These are phyloP conservation scores for Zonotrichia leucophrys DNA, from an alignment of 2,113 vertebrate species.

Conservation along the genomic window DNA sequence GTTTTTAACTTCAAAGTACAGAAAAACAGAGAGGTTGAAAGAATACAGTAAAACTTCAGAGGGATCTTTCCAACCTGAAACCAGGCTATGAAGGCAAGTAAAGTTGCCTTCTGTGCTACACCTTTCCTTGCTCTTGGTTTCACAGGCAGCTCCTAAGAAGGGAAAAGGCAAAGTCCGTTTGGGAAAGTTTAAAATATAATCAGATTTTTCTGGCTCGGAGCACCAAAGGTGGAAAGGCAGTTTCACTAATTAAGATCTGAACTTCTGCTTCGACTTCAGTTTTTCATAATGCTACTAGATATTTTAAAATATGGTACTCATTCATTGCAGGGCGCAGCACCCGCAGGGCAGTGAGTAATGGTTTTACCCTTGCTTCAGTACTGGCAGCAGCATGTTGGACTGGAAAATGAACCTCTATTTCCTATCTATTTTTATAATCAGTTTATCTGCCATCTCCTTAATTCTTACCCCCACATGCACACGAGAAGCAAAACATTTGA, in stretches of 20 bases:
- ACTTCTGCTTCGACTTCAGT: not conserved
- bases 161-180: not conserved
- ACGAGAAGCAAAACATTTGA: slow-evolving; percentile 13
- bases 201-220: slow-evolving; percentile 4
- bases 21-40: slow-evolving; percentile 24
- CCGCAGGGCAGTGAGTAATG: slow-evolving; percentile 64
- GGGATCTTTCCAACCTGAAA: not conserved
- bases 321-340: slow-evolving; percentile 37
- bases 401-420: slow-evolving; percentile 50
- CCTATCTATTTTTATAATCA: slow-evolving; percentile 57
- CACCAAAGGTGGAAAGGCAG: not conserved
- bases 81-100: not conserved
- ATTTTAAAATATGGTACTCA: slow-evolving; percentile 36
- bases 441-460: slow-evolving; percentile 42
- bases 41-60: not conserved
- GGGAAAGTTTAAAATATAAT: not conserved
- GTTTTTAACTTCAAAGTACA: slow-evolving; percentile 47
- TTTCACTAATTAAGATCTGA: slow-evolving; percentile 53
- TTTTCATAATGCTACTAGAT: slow-evolving; percentile 28
- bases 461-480: not conserved
- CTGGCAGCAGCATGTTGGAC: slow-evolving; percentile 58
- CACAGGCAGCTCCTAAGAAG: not conserved
- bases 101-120: not conserved
- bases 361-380: slow-evolving; percentile 43
- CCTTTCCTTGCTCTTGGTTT: not conserved